Evolutionary conservation across 2,797 vertebrate genomes (phyloP), one percentile per base, ranked within the genome.

Genomic region (Notoglanidium macrostoma): DNA sequence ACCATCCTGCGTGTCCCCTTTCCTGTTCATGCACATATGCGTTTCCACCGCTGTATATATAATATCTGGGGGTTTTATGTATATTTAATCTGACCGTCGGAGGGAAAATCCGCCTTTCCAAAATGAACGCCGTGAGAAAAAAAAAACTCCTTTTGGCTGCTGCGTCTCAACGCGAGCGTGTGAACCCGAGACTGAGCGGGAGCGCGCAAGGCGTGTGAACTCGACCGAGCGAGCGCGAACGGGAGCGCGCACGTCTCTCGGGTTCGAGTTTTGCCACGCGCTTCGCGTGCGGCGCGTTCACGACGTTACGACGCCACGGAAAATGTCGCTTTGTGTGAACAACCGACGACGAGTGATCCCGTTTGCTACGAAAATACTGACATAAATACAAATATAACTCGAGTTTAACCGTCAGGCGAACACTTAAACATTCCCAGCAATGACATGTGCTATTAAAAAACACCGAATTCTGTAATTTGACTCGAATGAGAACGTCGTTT

Each of bases 1-100:
- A 99, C 98, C 98, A 99, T 99, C 94, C 94, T 99, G 96, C 92
- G 93, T 87, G 90, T 91, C 89, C 88, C 91, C 92, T 90, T 46
- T 83, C 95, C 93, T 93, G 91, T 92, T 94, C 93, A 95, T 92
- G 93, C 95, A 94, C 95, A 96, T 95, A 95, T 91, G 95, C 94
- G 94, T 93, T 85, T 46, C 89, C 93, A 92, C 93, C n/a, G 8
- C 40, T 61, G 2, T 11, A n/a, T n/a, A 8, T 67, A 10, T 10
- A 29, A 5, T 49, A 51, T 29, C 61, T 29, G 61, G 40, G 44
- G 26, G 3, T 15, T 3, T 59, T 84, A 63, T 59, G 55, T 59
- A 40, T 12, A 51, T 51, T 49, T 93, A 95, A 95, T 95, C 94
- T 93, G 94, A 95, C 88, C 94, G 95, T 92, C 93, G 90, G 85